Evolutionary conservation across 2,888 invertebrate species (phyloP).

Genomic region (Dolomedes plantarius): DNA sequence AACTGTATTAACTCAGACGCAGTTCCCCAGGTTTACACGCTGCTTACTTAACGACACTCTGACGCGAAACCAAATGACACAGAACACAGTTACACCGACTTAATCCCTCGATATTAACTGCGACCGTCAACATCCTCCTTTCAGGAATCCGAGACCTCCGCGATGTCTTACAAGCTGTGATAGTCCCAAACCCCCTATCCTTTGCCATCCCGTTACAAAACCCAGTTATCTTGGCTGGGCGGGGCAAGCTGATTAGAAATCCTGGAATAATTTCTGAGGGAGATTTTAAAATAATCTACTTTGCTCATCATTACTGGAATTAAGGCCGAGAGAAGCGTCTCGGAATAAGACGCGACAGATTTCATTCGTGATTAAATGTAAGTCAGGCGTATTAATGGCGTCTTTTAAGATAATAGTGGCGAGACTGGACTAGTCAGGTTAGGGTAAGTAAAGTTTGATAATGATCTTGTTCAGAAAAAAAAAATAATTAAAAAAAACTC

Average conservation of each 20-base stretch:
- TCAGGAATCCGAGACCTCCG: too few species aligned
- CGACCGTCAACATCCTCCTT: too few species aligned
- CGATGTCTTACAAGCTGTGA: too few species aligned
- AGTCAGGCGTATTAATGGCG: slow-evolving; percentile 25
- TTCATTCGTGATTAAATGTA: slow-evolving; percentile 1
- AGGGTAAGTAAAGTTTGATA: not conserved
- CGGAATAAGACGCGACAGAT: not conserved
- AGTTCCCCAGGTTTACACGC: too few species aligned
- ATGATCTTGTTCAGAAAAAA: not conserved
- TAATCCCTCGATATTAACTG: too few species aligned
- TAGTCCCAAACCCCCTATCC: too few species aligned
- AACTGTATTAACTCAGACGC: too few species aligned
- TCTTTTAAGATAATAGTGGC: not conserved
- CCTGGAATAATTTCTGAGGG: not conserved
- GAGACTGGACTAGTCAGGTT: not conserved
- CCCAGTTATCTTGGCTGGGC: not conserved
- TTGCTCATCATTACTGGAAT: not conserved
- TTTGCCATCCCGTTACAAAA: not conserved
- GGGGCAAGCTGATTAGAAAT: not conserved
- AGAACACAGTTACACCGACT: too few species aligned
- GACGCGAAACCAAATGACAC: too few species aligned
- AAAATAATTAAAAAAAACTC: not conserved
- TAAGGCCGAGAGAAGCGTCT: too few species aligned
- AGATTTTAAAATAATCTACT: slow-evolving; percentile 2
- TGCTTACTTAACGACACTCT: too few species aligned